Evolutionary conservation across 2,113 vertebrate species (phyloP).

Genomic region (Apodemus speciosus): DNA sequence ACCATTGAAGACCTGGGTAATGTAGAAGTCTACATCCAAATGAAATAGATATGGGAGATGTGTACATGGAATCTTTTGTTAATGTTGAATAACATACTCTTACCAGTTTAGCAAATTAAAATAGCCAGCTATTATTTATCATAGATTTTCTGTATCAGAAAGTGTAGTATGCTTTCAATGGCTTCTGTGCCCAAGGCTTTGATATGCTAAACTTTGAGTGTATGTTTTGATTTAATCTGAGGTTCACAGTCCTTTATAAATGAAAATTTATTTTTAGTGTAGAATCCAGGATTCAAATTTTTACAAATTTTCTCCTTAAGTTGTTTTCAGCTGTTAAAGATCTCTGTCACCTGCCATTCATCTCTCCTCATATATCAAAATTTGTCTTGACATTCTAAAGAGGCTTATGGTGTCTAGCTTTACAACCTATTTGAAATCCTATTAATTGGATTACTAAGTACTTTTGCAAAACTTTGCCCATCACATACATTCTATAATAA

Average conservation of each 20-base stretch:
- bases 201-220: neutral
- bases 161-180: neutral
- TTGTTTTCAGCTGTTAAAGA: neutral
- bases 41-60: too few species aligned
- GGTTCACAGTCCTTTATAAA: neutral
- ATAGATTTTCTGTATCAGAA: neutral
- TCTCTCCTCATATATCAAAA: neutral
- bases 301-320: neutral
- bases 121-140: neutral
- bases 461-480: neutral
- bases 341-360: accelerated
- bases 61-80: too few species aligned
- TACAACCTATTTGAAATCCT: neutral
- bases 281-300: neutral
- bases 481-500: neutral
- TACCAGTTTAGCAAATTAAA: neutral
- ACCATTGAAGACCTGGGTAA: neutral
- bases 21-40: accelerated
- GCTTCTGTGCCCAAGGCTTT: neutral
- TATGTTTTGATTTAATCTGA: neutral
- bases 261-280: neutral
- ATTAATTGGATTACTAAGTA: neutral
- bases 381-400: neutral
- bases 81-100: neutral
- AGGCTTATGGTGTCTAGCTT: neutral